These are phyloP conservation scores for Melipona quadrifasciata DNA, from an alignment of 1,140 invertebrate genomes.

Conservation along the genomic window DNA sequence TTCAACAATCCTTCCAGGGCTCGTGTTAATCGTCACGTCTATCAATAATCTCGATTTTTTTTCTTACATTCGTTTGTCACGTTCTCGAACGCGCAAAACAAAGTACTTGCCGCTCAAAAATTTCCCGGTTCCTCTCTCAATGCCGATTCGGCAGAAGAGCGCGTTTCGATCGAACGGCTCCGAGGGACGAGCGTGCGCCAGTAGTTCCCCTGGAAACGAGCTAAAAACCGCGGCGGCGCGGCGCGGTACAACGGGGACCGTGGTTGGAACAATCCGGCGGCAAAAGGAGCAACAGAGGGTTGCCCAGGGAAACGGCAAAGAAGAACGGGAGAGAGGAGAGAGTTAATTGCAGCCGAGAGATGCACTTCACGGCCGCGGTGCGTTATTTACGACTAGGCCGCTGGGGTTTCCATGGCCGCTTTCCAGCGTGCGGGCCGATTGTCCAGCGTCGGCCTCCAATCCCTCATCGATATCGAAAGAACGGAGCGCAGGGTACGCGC, in stretches of 20 bases:
- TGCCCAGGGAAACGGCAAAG: not conserved
- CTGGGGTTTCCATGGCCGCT: conserved; percentile 24
- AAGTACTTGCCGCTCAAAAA: no score
- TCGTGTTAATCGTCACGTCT: no score
- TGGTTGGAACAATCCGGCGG: conserved; percentile 2
- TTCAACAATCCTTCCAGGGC: no score
- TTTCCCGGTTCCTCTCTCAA: not conserved
- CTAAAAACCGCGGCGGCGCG: conserved; percentile 19
- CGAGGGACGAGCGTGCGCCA: not conserved
- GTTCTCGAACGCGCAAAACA: no score
- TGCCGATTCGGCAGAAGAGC: conserved; percentile 11
- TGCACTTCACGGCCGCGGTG: conserved; percentile 23
- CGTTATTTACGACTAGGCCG: conserved; percentile 52
- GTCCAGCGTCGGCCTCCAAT: conserved; percentile 27
- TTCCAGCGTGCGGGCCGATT: conserved; percentile 4
- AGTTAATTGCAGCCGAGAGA: conserved; percentile 46
- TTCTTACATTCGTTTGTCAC: no score
- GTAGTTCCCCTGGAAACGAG: not conserved
- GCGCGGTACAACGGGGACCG: conserved; percentile 31
- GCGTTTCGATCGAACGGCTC: conserved; percentile 1
- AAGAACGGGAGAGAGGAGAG: not conserved
- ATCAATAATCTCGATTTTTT: no score
- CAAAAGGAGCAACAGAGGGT: conserved; percentile 21
- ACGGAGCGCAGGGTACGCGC: conserved; percentile 50
- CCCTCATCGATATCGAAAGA: conserved; percentile 63